phyloP scores from a whole-genome alignment of 2,888 invertebrate genomes.

The Alloplasta piceator region DNA sequence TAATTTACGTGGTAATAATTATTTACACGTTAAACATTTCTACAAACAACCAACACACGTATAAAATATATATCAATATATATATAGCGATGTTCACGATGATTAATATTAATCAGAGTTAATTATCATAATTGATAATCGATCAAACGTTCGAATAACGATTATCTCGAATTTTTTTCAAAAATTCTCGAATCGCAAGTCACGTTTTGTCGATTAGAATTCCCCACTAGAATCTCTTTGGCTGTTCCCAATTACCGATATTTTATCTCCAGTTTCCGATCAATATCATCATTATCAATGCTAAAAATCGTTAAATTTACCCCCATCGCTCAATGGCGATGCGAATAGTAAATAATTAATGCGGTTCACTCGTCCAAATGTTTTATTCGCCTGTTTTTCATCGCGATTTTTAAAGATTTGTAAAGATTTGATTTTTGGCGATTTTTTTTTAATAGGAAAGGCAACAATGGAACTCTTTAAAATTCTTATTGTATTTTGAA shows the following conservation, averaged over 20 bases:
- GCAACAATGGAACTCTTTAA: too few relatives aligned
- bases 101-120: not conserved
- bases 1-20: constrained; percentile 1
- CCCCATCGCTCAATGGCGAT: too few relatives aligned
- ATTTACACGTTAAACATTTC: constrained; percentile 36
- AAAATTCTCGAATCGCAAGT: not conserved
- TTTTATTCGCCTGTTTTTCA: too few relatives aligned
- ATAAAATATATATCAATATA: constrained; percentile 46
- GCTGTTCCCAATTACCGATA: constrained; percentile 23
- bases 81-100: not conserved
- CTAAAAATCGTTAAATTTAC: not conserved
- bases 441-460: too few relatives aligned
- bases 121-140: constrained; percentile 8
- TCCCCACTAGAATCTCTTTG: not conserved
- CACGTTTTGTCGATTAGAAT: not conserved
- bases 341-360: too few relatives aligned
- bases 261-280: not conserved
- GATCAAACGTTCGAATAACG: not conserved
- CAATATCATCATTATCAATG: not conserved
- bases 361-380: too few relatives aligned
- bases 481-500: too few relatives aligned
- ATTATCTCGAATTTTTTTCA: not conserved
- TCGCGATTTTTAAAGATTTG: too few relatives aligned
- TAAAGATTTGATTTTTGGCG: too few relatives aligned
- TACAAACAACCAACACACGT: constrained; percentile 33